A percentile compares a stretch with the other conserved stretches of the same genome.
These are phyloP conservation scores for Carcinoscorpius rotundicauda DNA, from an alignment of 1,140 invertebrate genomes.

Conservation along the genomic window DNA sequence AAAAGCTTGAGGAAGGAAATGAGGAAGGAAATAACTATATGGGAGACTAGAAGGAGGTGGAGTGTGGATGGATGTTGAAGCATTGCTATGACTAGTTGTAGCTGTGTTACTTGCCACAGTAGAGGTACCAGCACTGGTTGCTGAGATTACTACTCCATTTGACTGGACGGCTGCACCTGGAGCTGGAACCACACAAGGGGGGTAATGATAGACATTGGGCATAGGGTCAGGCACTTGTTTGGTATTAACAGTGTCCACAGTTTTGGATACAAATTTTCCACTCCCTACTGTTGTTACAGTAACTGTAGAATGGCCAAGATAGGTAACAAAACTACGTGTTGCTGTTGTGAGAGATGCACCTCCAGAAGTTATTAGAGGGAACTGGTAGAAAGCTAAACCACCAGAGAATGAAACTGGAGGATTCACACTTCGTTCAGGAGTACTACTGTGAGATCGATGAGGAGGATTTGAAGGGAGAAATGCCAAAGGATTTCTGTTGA, in stretches of 20 bases:
- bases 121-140: conserved; percentile 12
- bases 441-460: conserved; percentile 11
- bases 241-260: conserved; percentile 7
- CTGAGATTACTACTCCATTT: conserved; percentile 6
- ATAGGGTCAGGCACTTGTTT: not conserved
- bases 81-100: conserved; percentile 12
- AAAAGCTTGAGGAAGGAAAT: conserved; percentile 16
- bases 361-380: conserved; percentile 18
- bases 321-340: conserved; percentile 11
- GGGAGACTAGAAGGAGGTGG: conserved; percentile 10
- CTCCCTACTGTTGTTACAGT: conserved; percentile 12
- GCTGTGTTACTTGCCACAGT: conserved; percentile 14
- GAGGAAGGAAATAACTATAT: conserved; percentile 9
- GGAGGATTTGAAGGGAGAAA: not conserved
- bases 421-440: conserved; percentile 14
- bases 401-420: not conserved
- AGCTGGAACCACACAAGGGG: conserved; percentile 1
- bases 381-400: not conserved
- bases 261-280: conserved; percentile 7
- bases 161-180: conserved; percentile 2
- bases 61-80: conserved; percentile 6
- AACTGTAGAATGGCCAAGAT: conserved; percentile 12
- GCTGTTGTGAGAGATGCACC: conserved; percentile 13
- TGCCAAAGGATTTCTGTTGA: no score
- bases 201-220: conserved; percentile 5